phyloP scores from a whole-genome alignment of 2,113 vertebrate species.

The Charadrius vociferus region DNA sequence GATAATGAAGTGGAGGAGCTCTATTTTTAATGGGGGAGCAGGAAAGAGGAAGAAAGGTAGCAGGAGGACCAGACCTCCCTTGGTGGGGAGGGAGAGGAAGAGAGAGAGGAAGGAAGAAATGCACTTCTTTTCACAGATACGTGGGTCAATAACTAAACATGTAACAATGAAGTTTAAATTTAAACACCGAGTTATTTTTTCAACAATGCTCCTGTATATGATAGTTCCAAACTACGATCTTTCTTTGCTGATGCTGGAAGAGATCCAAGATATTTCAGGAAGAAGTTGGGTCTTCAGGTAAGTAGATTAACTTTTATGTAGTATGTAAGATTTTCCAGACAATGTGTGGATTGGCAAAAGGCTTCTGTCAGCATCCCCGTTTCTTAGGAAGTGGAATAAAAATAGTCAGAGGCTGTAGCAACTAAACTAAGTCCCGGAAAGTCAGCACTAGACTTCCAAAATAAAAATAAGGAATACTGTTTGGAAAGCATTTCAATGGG shows the following conservation, averaged over 20 bases:
- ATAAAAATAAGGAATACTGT: not conserved
- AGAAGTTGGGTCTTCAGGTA: constrained; percentile 55
- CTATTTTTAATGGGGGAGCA: not conserved
- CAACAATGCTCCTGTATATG: not conserved
- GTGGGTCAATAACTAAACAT: not conserved
- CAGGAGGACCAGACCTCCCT: not conserved
- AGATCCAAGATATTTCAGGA: constrained; percentile 21
- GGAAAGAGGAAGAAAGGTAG: constrained; percentile 17
- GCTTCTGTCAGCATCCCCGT: not conserved
- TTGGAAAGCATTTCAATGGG: not conserved
- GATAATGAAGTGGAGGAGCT: not conserved
- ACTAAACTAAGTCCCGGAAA: not conserved
- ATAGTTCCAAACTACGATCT: not conserved
- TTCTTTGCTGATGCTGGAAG: constrained; percentile 27
- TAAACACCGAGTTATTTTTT: not conserved
- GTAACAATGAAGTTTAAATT: constrained; percentile 51
- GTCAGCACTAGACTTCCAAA: not conserved
- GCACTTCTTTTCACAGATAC: constrained; percentile 13
- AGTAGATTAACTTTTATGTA: constrained; percentile 38
- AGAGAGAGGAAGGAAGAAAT: constrained; percentile 46
- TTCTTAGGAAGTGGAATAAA: constrained; percentile 20
- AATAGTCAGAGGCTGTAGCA: not conserved
- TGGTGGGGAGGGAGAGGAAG: not conserved
- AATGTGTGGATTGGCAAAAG: constrained; percentile 34
- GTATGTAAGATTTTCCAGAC: constrained; percentile 45